Evolutionary conservation across 2,888 invertebrate species (phyloP).

Genomic region (Zaprionus lineosus): DNA sequence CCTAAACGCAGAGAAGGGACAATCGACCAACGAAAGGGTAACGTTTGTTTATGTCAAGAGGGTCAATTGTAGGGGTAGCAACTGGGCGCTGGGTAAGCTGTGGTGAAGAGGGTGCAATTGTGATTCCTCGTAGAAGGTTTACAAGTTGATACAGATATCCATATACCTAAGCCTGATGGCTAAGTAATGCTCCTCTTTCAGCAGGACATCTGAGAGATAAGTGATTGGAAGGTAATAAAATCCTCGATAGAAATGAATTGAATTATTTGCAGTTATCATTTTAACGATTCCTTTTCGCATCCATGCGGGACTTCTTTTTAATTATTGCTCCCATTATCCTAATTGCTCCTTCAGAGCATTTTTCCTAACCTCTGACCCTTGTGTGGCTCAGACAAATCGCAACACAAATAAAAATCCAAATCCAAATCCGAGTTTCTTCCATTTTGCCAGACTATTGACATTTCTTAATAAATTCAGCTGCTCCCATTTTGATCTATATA

Average conservation of each 20-base stretch:
- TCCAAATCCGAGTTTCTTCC: no score
- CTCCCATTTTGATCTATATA: not conserved
- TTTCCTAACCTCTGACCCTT: no score
- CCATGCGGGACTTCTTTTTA: no score
- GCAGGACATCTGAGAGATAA: no score
- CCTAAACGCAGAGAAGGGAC: not conserved
- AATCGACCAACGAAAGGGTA: conserved; percentile 37
- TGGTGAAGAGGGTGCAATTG: not conserved
- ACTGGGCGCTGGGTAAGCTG: not conserved
- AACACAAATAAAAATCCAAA: no score
- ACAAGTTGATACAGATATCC: conserved; percentile 11
- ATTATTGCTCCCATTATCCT: no score
- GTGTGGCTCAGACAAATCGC: conserved; percentile 33
- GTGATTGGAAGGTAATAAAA: no score
- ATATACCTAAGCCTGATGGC: conserved; percentile 55
- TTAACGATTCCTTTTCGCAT: no score
- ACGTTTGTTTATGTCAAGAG: conserved; percentile 12
- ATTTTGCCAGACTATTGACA: conserved; percentile 9
- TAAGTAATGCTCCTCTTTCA: conserved; percentile 43
- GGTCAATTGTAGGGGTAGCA: conserved; percentile 13
- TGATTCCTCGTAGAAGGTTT: no score
- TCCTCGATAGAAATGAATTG: no score
- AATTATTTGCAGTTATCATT: no score
- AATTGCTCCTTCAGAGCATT: not conserved
- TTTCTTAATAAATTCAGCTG: conserved; percentile 50